Percentiles rank a stretch among this genome's conserved stretches.
phyloP scores from a whole-genome alignment of 1,140 invertebrate species.

The Nephila pilipes region DNA sequence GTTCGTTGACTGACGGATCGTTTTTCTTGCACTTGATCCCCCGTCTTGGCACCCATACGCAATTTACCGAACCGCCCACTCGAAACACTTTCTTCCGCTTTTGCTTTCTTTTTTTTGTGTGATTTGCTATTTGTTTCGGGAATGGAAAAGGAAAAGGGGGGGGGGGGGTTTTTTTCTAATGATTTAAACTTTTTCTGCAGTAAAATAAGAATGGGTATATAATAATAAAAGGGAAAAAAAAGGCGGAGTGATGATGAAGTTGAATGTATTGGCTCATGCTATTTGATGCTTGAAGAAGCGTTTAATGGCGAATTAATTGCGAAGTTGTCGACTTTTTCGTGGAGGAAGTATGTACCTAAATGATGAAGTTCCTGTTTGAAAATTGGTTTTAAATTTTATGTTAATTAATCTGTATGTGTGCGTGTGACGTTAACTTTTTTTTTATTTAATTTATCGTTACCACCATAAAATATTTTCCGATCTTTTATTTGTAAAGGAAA shows the following conservation, averaged over 20 bases:
- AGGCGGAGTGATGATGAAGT: background rate
- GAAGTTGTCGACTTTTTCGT: background rate
- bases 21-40: constrained; percentile 11
- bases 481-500: no score
- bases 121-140: background rate
- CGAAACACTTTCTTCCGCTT: background rate
- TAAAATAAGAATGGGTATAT: background rate
- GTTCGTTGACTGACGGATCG: constrained; percentile 50
- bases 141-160: background rate
- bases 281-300: background rate
- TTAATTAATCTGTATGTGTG: no score
- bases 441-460: no score
- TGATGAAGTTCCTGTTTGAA: no score
- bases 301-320: background rate
- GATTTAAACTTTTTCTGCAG: background rate
- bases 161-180: no score
- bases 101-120: background rate
- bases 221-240: background rate
- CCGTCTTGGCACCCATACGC: background rate
- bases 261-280: background rate
- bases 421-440: no score
- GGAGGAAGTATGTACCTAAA: background rate
- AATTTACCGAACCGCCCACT: constrained; percentile 29
- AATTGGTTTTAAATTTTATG: no score
- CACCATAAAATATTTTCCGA: no score